Conservation (phyloP, 2,888 invertebrate species). For the Parnassius apollo region DNA sequence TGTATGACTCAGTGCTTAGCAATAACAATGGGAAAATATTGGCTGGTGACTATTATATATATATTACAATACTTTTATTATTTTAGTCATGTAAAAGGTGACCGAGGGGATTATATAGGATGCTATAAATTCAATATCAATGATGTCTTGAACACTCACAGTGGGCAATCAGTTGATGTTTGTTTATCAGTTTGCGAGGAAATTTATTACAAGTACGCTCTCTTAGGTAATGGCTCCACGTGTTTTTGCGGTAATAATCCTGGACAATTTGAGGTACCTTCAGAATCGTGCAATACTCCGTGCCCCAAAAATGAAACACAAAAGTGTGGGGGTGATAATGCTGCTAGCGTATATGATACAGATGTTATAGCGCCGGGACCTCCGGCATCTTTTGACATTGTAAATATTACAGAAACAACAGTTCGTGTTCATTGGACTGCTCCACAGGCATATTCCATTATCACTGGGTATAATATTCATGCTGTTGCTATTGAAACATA, state of each 20-base stretch:
- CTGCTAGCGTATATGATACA: constrained; percentile 86
- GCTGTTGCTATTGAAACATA: constrained; percentile 81
- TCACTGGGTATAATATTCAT: constrained; percentile 80
- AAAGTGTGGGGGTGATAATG: constrained; percentile 85
- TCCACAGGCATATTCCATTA: constrained; percentile 76
- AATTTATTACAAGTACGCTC: constrained; percentile 70
- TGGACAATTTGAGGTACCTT: constrained; percentile 64
- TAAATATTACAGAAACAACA: constrained; percentile 83
- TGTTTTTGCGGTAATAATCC: constrained; percentile 72
- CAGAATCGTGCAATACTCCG: constrained; percentile 73
- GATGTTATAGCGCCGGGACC: constrained; percentile 84
- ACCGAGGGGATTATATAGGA: constrained; percentile 71
- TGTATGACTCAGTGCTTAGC: constrained; percentile 41
- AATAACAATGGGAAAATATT: constrained; percentile 59
- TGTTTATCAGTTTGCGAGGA: constrained; percentile 73
- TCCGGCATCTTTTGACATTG: constrained; percentile 82
- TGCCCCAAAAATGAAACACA: constrained; percentile 83
- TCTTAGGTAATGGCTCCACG: constrained; percentile 66
- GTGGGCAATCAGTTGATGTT: constrained; percentile 72
- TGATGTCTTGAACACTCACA: constrained; percentile 64
- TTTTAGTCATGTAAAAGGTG: constrained; percentile 38
- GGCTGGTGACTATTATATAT: constrained; percentile 31
- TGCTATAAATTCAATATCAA: constrained; percentile 61
- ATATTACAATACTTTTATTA: constrained; percentile 34
- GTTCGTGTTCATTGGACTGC: constrained; percentile 81